These are phyloP conservation scores for Nomada fucata DNA, from an alignment of 2,888 invertebrate genomes.

Conservation along the genomic window DNA sequence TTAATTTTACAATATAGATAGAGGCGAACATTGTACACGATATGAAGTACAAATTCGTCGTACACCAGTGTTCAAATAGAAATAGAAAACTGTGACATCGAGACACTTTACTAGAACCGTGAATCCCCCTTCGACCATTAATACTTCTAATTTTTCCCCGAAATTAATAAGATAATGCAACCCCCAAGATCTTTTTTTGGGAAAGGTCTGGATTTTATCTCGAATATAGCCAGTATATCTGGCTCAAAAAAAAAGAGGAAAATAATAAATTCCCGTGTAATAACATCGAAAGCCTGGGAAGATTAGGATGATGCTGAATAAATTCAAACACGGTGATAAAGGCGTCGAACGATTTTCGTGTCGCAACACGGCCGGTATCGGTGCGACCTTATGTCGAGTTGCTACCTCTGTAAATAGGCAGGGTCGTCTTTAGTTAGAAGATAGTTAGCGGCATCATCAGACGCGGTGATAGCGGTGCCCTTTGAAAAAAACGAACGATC, in stretches of 20 bases:
- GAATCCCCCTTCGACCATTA: too few relatives aligned
- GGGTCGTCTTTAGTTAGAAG: slow-evolving; percentile 37
- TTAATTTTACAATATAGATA: too few relatives aligned
- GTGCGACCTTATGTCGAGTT: slow-evolving; percentile 25
- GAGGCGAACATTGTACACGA: too few relatives aligned
- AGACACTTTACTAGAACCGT: too few relatives aligned
- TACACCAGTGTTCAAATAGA: too few relatives aligned
- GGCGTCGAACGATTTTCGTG: slow-evolving; percentile 21
- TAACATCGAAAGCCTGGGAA: neutral
- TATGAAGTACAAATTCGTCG: too few relatives aligned
- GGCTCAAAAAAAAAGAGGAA: too few relatives aligned
- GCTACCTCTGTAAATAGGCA: slow-evolving; percentile 44
- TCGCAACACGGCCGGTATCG: slow-evolving; percentile 25
- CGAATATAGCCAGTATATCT: neutral
- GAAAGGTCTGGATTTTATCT: neutral
- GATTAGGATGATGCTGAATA: slow-evolving; percentile 38
- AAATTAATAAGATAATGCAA: neutral
- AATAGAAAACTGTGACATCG: too few relatives aligned
- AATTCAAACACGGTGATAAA: slow-evolving; percentile 44
- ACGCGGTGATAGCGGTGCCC: slow-evolving; percentile 75
- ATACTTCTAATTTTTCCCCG: too few relatives aligned
- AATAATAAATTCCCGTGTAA: neutral
- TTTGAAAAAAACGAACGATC: slow-evolving; percentile 72
- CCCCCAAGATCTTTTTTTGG: neutral
- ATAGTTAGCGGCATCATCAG: slow-evolving; percentile 65